Base-by-base conservation (phyloP, 2,113 vertebrate species). In the Ploceus nigricollis region DNA sequence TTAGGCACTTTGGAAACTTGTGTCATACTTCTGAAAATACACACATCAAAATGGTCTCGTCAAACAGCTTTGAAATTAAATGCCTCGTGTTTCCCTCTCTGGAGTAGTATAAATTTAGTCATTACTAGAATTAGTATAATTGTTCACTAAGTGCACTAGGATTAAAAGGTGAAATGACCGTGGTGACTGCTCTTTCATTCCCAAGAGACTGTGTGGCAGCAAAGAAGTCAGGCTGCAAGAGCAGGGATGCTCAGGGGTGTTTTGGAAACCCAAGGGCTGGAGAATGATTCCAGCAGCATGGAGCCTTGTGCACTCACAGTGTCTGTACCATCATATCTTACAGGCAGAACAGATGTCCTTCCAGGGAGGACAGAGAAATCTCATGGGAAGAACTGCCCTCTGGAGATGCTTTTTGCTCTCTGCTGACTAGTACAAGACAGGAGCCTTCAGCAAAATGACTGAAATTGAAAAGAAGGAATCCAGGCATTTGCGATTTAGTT, bases 41-140 rank as follows among this genome's bases (percentile, higher is more conserved):
- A 58, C 72, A 89, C 42, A 91, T 77, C 50, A 85, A 88, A 93
- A 91, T 28, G 84, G 70, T 85, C 89, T 77, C 91, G 89, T 97
- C 89, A 96, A 89, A 89, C 57, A 77, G 54, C 84, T 93, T 44
- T 66, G 84, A 87, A 94, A 93, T 72, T 73, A 82, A 96, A 85
- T 57, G 91, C 58, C 27, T 77, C 61, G 65, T 57, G 87, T 70
- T 91, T 77, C 63, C 90, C 66, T 57, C 84, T 90, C 61, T 63
- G 45, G 70, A 91, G 75, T 21, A 69, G 66, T 77, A 80, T 47
- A 93, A 95, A 91, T 91, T 91, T 82, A 93, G 87, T 87, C 84
- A 94, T 95, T 95, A 91, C 54, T 77, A 91, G 78, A 94, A 94
- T 96, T 87, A 94, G 70, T 94, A 5, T 69, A 93, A 93, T 94